Conservation (phyloP, 2,888 invertebrate genomes). For the Nomada flava region DNA sequence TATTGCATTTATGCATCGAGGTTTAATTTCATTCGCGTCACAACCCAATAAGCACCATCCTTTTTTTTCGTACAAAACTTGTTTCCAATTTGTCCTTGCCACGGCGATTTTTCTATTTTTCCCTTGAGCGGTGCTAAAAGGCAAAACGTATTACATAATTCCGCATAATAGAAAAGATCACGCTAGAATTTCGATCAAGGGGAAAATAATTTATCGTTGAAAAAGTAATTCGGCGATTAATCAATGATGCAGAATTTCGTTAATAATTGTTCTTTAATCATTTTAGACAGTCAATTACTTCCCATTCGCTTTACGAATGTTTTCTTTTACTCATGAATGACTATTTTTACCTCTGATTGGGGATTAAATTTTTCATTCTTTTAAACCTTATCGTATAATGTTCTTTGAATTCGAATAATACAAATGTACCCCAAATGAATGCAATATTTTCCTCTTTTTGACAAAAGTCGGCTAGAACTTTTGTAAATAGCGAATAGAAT, state of each 20-base stretch:
- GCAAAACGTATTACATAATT: background rate
- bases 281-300: background rate
- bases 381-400: too few species aligned
- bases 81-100: constrained; percentile 19
- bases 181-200: background rate
- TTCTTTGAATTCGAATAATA: too few species aligned
- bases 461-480: too few species aligned
- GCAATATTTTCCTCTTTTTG: too few species aligned
- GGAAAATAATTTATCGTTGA: background rate
- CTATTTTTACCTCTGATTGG: background rate
- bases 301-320: constrained; percentile 7
- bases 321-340: background rate
- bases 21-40: constrained; percentile 16
- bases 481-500: too few species aligned
- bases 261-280: background rate
- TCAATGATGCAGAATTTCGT: background rate
- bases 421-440: too few species aligned
- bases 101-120: constrained; percentile 2
- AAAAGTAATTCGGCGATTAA: background rate
- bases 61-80: constrained; percentile 7
- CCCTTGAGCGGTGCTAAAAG: background rate
- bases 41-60: constrained; percentile 21
- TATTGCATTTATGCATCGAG: background rate
- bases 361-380: background rate
- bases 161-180: background rate